Evolutionary conservation across 2,113 vertebrate genomes (phyloP).

Genomic region (Bombycilla garrulus): DNA sequence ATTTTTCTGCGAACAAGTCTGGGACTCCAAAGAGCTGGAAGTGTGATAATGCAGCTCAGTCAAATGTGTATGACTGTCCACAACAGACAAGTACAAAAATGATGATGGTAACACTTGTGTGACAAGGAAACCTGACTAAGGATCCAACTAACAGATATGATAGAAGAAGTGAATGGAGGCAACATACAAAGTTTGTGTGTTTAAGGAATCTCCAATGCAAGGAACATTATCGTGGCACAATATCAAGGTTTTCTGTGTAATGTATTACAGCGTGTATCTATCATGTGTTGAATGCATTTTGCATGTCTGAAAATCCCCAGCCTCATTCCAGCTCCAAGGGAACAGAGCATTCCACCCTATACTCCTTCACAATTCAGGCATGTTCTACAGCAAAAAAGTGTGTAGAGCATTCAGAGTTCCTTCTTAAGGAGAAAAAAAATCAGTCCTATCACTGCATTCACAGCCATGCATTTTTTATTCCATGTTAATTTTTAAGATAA

Average conservation of each 20-base stretch:
- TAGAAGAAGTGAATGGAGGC: neutral
- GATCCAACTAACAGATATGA: rapidly evolving
- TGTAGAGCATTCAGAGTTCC: neutral
- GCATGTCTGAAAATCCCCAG: neutral
- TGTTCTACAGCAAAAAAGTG: neutral
- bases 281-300: rapidly evolving
- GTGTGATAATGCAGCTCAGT: neutral
- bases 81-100: neutral
- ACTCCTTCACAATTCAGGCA: neutral
- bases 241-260: neutral
- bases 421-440: neutral
- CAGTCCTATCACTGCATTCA: neutral
- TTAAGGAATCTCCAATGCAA: neutral
- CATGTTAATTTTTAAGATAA: neutral
- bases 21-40: neutral
- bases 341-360: neutral
- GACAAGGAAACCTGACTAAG: neutral
- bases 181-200: neutral
- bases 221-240: neutral
- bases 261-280: rapidly evolving
- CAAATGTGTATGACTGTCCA: neutral
- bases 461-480: neutral
- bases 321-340: neutral
- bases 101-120: neutral
- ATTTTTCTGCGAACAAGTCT: neutral